Conservation (phyloP, 1,140 invertebrate genomes). For the Drosophila nasuta region DNA sequence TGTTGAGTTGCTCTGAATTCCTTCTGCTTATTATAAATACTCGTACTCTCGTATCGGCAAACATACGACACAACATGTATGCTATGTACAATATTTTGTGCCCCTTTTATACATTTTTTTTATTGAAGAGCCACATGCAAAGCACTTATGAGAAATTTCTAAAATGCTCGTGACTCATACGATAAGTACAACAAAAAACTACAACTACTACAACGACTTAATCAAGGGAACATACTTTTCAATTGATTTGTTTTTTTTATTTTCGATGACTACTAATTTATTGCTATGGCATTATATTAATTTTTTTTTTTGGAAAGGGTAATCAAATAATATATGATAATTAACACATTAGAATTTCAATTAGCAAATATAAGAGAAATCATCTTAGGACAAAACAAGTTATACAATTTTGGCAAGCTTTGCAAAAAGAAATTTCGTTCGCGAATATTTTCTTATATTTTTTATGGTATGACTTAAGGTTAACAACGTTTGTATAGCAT, state of each 20-base stretch:
- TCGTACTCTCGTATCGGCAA: not conserved
- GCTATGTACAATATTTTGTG: not conserved
- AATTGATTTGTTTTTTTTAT: not conserved
- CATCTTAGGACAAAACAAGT: slow-evolving; percentile 17
- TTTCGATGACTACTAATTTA: not conserved
- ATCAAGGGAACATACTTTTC: not conserved
- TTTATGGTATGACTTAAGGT: not conserved
- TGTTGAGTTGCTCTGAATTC: slow-evolving; percentile 29
- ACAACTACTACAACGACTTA: not conserved
- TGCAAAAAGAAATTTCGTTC: slow-evolving; percentile 6
- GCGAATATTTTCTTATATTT: slow-evolving; percentile 15
- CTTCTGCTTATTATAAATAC: slow-evolving; percentile 41
- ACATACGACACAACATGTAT: slow-evolving; percentile 20
- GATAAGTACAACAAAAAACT: not conserved
- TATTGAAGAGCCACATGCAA: slow-evolving; percentile 38
- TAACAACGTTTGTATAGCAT: not conserved
- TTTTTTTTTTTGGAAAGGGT: slow-evolving; percentile 4
- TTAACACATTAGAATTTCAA: slow-evolving; percentile 7
- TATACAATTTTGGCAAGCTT: slow-evolving; percentile 2
- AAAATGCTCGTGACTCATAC: slow-evolving; percentile 12
- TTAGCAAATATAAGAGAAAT: slow-evolving; percentile 18
- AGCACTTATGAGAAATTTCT: slow-evolving; percentile 10
- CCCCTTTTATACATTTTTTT: not conserved
- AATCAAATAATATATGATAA: slow-evolving; percentile 23
- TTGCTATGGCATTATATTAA: not conserved